Evolutionary conservation across 2,888 invertebrate genomes (phyloP), one percentile per base, ranked within the genome.

Genomic region (Hydrotaea diabolus): DNA sequence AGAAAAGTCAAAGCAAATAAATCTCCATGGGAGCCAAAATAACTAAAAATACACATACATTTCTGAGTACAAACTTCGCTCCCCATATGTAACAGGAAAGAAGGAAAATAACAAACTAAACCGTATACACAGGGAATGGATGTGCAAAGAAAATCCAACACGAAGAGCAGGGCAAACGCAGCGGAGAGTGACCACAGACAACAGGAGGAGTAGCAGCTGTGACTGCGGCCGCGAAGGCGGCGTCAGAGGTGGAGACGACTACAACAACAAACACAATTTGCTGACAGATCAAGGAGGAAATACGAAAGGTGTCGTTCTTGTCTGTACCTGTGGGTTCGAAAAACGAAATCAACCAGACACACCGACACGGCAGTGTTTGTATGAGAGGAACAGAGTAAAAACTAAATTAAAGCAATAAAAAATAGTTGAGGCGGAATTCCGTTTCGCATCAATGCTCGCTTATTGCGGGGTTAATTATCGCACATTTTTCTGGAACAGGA

Each of bases 391-490:
- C 49, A 49, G 43, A 31, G 59, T 39, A 39, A 36, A 74, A 76
- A 80, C 57, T n/a, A n/a, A n/a, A 77, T 71, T 71, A 31, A 71
- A 80, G 74, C 53, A 75, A 83, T 77, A 83, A 64, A 55, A 43
- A 80, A 43, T 83, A 80, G 77, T 71, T 83, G 80, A 80, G 77
- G 74, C 77, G 77, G 55, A 80, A 77, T 83, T 83, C 83, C 80
- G 73, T 71, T 53, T 53, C 77, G 62, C 17, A 46, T 74, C 43
- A 43, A 43, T 66, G 66, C 21, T 66, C 46, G 39, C 46, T 23
- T 43, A 23, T 66, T 21, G 66, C 66, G 17, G 69, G 69, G 13
- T 69, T 46, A 43, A 69, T 69, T 69, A 69, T 46, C 23, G 26
- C 23, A 59, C 23, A 43, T 43, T 43, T 31, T 69, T 46, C 69